These are phyloP conservation scores for Cathartes aura DNA, from an alignment of 2,113 vertebrate genomes.

Conservation along the genomic window DNA sequence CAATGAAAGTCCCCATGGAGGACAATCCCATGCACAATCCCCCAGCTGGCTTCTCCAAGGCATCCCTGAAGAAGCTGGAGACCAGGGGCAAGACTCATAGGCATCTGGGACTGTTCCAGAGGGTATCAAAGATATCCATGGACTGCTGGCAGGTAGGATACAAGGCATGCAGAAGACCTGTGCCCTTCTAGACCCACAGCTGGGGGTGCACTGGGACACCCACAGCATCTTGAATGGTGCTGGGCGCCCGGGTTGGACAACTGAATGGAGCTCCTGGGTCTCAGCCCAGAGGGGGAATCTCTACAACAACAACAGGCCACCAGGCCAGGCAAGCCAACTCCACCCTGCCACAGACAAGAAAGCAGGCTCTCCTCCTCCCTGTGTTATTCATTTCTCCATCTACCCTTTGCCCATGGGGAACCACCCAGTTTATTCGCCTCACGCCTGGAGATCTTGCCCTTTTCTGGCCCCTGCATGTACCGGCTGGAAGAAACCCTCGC, in stretches of 20 bases:
- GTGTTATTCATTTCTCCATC: background rate
- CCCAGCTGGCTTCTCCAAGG: background rate
- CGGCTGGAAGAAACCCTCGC: background rate
- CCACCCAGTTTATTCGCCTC: background rate
- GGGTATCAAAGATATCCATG: background rate
- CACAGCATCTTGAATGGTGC: background rate
- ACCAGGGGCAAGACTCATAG: background rate
- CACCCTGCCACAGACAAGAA: background rate
- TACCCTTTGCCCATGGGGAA: accelerated
- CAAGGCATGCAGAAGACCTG: background rate
- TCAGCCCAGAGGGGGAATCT: background rate
- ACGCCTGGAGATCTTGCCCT: background rate
- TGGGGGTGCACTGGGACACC: background rate
- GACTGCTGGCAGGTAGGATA: background rate
- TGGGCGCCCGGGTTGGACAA: background rate
- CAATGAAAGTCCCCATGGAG: background rate
- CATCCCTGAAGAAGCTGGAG: background rate
- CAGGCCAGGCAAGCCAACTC: background rate
- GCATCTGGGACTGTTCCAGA: background rate
- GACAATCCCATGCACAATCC: background rate
- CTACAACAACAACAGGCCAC: too few species aligned
- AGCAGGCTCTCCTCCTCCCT: background rate
- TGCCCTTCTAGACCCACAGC: background rate
- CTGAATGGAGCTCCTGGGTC: background rate
- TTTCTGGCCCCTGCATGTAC: background rate